Percentiles rank a stretch among this genome's conserved stretches.
Conservation (phyloP, 2,888 invertebrate species). For the Pterostichus niger region DNA sequence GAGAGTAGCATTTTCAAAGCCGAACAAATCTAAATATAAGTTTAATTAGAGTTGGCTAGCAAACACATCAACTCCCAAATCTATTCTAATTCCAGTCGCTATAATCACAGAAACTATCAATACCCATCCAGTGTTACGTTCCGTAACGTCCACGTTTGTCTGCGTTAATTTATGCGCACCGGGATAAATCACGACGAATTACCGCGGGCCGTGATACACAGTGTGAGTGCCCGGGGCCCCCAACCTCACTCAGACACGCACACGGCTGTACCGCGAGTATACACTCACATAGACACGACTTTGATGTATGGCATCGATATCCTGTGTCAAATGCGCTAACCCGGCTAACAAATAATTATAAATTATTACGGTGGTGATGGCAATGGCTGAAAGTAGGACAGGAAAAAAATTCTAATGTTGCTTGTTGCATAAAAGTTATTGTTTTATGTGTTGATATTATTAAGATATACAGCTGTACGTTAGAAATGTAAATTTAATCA, state of each 20-base stretch:
- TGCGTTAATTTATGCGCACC: constrained; percentile 43
- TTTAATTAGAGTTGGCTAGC: not conserved
- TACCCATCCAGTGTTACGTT: constrained; percentile 25
- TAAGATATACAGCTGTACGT: too few species aligned
- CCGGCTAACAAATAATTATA: constrained; percentile 12
- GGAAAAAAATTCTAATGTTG: not conserved
- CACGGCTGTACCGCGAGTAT: not conserved
- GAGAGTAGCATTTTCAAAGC: too few species aligned
- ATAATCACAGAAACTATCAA: constrained; percentile 40
- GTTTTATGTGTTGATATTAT: too few species aligned
- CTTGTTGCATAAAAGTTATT: too few species aligned
- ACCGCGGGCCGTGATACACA: constrained; percentile 25
- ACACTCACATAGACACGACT: not conserved
- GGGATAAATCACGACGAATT: constrained; percentile 53
- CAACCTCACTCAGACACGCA: not conserved
- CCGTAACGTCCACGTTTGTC: constrained; percentile 20
- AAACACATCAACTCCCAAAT: constrained; percentile 18
- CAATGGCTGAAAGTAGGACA: not conserved
- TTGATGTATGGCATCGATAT: constrained; percentile 22
- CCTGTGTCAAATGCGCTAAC: not conserved
- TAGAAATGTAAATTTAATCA: too few species aligned
- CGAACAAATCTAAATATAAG: too few species aligned
- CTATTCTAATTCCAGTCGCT: constrained; percentile 33
- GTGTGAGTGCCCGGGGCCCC: constrained; percentile 19
- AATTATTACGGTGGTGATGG: constrained; percentile 12